Percentiles rank a stretch among this genome's conserved stretches.
These are phyloP conservation scores for Myripristis murdjan DNA, from an alignment of 2,797 vertebrate species.

Conservation along the genomic window DNA sequence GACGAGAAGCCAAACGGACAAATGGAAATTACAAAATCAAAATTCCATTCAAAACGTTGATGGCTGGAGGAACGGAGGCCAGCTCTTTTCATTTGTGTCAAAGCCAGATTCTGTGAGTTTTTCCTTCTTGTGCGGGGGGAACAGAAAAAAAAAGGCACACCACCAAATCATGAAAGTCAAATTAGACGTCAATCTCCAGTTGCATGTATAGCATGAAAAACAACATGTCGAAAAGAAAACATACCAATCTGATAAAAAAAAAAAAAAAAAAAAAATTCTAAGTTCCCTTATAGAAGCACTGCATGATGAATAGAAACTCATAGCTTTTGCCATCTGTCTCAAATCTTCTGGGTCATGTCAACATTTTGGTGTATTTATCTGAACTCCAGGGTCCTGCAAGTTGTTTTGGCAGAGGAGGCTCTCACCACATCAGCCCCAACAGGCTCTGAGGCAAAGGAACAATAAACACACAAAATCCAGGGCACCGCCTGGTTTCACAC, in stretches of 20 bases:
- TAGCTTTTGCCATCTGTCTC: background rate
- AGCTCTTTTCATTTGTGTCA: no score
- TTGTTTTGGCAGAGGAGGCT: slow-evolving; percentile 52
- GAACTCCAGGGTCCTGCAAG: slow-evolving; percentile 37
- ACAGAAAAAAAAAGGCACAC: no score
- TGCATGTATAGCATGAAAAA: slow-evolving; percentile 1
- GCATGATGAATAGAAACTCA: background rate
- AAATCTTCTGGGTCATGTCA: slow-evolving; percentile 21
- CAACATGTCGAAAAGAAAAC: slow-evolving; percentile 15
- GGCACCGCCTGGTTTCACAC: slow-evolving; percentile 39
- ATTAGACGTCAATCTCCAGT: no score
- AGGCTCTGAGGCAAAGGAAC: slow-evolving; percentile 48
- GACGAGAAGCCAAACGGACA: background rate
- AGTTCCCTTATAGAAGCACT: background rate
- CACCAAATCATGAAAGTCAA: no score
- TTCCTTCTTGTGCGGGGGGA: no score
- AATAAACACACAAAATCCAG: slow-evolving; percentile 63
- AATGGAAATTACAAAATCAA: background rate
- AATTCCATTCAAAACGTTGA: background rate
- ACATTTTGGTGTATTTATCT: slow-evolving; percentile 41
- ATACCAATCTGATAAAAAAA: background rate
- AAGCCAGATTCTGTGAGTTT: no score
- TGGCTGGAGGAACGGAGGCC: no score
- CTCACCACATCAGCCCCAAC: slow-evolving; percentile 28
- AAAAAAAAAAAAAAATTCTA: background rate